Evolutionary conservation across 2,113 vertebrate species (phyloP).

Genomic region (Triplophysa dalaica): DNA sequence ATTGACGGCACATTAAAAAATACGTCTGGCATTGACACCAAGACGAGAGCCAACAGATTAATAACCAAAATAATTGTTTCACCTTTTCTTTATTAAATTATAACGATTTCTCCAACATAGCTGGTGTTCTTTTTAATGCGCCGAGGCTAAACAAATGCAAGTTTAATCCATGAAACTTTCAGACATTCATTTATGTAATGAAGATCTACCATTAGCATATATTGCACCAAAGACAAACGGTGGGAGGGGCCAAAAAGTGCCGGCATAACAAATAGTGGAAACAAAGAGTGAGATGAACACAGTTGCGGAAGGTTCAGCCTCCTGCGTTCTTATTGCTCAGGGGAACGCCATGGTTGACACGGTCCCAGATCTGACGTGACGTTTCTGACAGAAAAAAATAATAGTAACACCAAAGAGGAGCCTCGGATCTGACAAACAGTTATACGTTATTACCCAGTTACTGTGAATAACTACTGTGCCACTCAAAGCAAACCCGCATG

Average conservation of each 20-base stretch:
- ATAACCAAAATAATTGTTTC: conserved; percentile 9
- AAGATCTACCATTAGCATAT: no score
- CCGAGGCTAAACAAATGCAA: not conserved
- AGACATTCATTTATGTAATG: no score
- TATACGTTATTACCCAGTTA: conserved; percentile 76
- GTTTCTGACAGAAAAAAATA: conserved; percentile 74
- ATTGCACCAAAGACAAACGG: no score
- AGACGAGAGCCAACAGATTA: conserved; percentile 4
- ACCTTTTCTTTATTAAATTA: conserved; percentile 11
- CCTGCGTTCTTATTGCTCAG: conserved; percentile 62
- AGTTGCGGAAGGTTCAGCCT: conserved; percentile 59
- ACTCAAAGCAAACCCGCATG: conserved; percentile 62
- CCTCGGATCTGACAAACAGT: conserved; percentile 78
- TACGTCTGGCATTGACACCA: not conserved
- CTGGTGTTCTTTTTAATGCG: not conserved
- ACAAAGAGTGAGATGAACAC: conserved; percentile 43
- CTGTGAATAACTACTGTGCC: conserved; percentile 66
- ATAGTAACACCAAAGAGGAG: conserved; percentile 64
- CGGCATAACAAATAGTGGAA: conserved; percentile 49
- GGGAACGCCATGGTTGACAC: conserved; percentile 68
- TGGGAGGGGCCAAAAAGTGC: not conserved
- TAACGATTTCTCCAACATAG: conserved; percentile 9
- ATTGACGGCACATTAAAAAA: conserved; percentile 9
- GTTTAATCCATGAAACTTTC: not conserved
- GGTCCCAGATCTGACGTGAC: conserved; percentile 71